A percentile compares a stretch with the other conserved stretches of the same genome.
Evolutionary conservation across 2,797 vertebrate genomes (phyloP).

Genomic region (Dallia pectoralis): DNA sequence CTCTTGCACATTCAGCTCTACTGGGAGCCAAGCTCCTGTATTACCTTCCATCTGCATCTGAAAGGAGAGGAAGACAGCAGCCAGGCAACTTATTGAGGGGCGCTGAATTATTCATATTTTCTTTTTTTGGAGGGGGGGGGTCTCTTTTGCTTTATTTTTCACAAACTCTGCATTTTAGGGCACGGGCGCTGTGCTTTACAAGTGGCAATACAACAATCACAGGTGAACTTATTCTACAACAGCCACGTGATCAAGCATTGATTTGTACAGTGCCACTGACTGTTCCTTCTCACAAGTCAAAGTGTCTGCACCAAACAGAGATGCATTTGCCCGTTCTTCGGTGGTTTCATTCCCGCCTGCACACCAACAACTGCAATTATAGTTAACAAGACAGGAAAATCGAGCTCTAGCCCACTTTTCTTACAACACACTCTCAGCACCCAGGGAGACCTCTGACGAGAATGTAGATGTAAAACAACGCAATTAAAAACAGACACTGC

Average conservation of each 20-base stretch:
- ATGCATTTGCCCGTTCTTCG: conserved; percentile 42
- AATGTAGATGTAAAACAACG: conserved; percentile 77
- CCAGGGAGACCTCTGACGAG: conserved; percentile 66
- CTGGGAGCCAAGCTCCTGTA: conserved; percentile 78
- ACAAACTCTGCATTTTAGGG: conserved; percentile 81
- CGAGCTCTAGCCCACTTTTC: conserved; percentile 62
- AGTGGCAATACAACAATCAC: conserved; percentile 78
- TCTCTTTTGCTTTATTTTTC: conserved; percentile 39
- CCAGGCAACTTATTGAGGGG: conserved; percentile 84
- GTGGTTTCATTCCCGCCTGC: conserved; percentile 46
- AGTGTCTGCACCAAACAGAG: background rate
- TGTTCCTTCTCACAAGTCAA: conserved; percentile 20
- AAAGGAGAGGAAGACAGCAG: conserved; percentile 60
- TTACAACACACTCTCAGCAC: conserved; percentile 68
- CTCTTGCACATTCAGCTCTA: conserved; percentile 96
- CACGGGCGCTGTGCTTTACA: conserved; percentile 64
- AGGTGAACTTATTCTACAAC: conserved; percentile 33
- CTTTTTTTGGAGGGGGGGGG: conserved; percentile 57
- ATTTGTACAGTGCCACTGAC: background rate
- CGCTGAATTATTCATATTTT: conserved; percentile 96
- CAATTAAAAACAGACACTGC: conserved; percentile 73
- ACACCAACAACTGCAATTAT: conserved; percentile 77
- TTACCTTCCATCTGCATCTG: conserved; percentile 88
- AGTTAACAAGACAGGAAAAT: conserved; percentile 71
- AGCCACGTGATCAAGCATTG: background rate